phyloP scores from a whole-genome alignment of 1,140 invertebrate genomes.

The Euura saliciscinereae region DNA sequence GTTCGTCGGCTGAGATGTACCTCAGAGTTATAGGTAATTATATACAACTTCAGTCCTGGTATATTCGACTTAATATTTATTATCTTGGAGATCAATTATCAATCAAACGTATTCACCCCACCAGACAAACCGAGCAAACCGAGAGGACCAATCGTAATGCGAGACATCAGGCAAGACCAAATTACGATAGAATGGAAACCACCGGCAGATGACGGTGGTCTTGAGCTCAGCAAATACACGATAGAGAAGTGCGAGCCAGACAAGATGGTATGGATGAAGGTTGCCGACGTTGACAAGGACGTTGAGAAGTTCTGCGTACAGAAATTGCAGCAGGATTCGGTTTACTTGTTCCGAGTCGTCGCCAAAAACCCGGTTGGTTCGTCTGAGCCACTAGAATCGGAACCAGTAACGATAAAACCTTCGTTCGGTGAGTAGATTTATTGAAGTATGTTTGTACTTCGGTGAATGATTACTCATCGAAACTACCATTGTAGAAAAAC shows the following conservation, averaged over 20 bases:
- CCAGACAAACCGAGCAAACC: conserved; percentile 85
- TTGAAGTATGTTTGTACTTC: conserved; percentile 7
- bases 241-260: conserved; percentile 80
- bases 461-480: neutral
- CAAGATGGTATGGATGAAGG: conserved; percentile 74
- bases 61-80: neutral
- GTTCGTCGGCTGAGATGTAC: conserved; percentile 70
- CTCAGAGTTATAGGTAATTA: conserved; percentile 80
- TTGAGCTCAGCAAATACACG: conserved; percentile 79
- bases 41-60: conserved; percentile 8
- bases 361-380: conserved; percentile 82
- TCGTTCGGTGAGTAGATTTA: conserved; percentile 61
- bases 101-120: conserved; percentile 24
- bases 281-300: conserved; percentile 77
- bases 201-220: conserved; percentile 79
- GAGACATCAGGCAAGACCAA: conserved; percentile 74
- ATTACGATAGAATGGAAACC: conserved; percentile 83
- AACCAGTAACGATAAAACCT: conserved; percentile 69
- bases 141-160: conserved; percentile 75
- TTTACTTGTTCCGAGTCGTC: conserved; percentile 85
- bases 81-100: conserved; percentile 12
- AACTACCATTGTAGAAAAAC: conserved; percentile 66
- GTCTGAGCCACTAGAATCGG: conserved; percentile 77
- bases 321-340: conserved; percentile 75
- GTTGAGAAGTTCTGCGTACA: conserved; percentile 76